Evolutionary conservation across 2,113 vertebrate species (phyloP).

Genomic region (Emberiza fucata): DNA sequence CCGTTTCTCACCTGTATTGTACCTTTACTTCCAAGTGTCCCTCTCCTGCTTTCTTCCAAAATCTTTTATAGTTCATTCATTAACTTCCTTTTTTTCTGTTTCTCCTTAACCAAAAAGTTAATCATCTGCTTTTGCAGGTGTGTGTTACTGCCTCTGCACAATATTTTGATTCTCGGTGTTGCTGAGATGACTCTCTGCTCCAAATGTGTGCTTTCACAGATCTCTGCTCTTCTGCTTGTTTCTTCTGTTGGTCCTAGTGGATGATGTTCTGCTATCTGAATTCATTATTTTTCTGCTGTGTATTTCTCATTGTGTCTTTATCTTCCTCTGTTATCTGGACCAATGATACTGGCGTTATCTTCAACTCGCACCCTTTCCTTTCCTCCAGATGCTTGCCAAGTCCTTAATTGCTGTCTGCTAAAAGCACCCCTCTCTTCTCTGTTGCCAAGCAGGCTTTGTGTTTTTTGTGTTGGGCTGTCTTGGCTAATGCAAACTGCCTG

Average conservation of each 20-base stretch:
- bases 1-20: background rate
- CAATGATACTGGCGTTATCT: background rate
- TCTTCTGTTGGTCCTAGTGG: background rate
- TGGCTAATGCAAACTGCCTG: background rate
- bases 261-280: background rate
- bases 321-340: conserved; percentile 7
- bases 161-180: background rate
- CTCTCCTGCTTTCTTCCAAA: background rate
- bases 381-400: conserved; percentile 36
- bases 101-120: background rate
- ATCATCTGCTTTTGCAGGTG: background rate
- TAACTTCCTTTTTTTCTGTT: conserved; percentile 15
- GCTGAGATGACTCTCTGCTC: background rate
- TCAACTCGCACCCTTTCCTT: conserved; percentile 1
- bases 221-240: background rate
- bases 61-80: background rate
- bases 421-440: background rate
- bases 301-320: background rate
- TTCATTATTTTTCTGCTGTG: background rate
- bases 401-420: conserved; percentile 6
- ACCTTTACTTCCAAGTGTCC: background rate
- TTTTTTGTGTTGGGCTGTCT: background rate
- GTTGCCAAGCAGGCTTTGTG: background rate
- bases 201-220: background rate
- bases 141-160: background rate